phyloP scores from a whole-genome alignment of 2,797 vertebrate genomes.

The Rhinatrema bivittatum region DNA sequence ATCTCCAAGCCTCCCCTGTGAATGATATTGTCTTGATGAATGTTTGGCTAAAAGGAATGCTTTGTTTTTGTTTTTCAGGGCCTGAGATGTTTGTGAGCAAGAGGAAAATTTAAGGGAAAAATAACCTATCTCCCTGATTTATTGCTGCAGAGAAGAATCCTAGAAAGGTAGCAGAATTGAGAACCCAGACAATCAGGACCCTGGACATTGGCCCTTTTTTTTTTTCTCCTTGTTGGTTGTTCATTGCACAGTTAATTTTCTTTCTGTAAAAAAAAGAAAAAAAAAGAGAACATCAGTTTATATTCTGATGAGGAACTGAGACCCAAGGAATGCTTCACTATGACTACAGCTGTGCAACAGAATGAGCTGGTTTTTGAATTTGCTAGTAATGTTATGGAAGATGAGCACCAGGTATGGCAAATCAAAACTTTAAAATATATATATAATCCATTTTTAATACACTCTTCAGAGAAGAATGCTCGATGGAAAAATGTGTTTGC shows the following conservation, averaged over 20 bases:
- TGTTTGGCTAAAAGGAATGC: no score
- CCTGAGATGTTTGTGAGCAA: conserved; percentile 14
- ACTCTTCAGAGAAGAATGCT: no score
- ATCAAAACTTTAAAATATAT: no score
- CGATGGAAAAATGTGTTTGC: no score
- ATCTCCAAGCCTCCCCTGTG: no score
- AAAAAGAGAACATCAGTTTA: conserved; percentile 1
- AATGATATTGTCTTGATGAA: no score
- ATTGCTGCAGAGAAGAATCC: conserved; percentile 27
- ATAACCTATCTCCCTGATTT: conserved; percentile 7
- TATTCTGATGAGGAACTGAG: conserved; percentile 55
- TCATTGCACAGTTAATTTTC: background rate
- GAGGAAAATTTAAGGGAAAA: conserved; percentile 25
- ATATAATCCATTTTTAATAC: background rate
- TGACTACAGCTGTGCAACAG: conserved; percentile 80
- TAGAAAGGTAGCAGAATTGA: no score
- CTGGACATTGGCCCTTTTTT: no score
- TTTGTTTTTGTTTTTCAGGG: conserved; percentile 30
- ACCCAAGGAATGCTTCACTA: conserved; percentile 58
- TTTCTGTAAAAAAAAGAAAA: conserved; percentile 5
- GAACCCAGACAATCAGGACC: no score
- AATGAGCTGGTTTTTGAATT: conserved; percentile 89
- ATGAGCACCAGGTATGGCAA: conserved; percentile 75
- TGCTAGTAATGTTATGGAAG: conserved; percentile 82
- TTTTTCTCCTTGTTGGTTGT: no score